A percentile compares a stretch with the other conserved stretches of the same genome.
phyloP scores from a whole-genome alignment of 1,140 invertebrate genomes.

The Lamellibrachia luymesi region DNA sequence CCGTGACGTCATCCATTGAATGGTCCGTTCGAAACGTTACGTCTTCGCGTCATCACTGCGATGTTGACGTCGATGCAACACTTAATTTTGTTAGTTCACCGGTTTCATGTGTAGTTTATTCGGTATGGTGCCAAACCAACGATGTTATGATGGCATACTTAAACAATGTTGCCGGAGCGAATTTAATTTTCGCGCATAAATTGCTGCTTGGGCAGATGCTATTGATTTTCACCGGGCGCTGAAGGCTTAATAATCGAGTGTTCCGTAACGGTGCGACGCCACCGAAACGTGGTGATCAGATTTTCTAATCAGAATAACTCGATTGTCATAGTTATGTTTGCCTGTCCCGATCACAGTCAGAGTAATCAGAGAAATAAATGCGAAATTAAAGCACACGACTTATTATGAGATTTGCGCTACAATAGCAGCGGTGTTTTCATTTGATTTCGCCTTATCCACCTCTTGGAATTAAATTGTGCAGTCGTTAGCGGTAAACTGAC shows the following conservation, averaged over 20 bases:
- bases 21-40: neutral
- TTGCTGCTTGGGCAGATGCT: neutral
- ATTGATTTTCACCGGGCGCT: neutral
- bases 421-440: neutral
- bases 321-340: neutral
- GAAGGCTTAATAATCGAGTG: neutral
- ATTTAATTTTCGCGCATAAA: neutral
- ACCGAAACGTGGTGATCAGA: neutral
- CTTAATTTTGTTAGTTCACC: neutral
- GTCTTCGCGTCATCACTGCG: neutral
- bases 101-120: slow-evolving; percentile 1
- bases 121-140: neutral
- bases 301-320: slow-evolving; percentile 5
- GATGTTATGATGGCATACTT: neutral
- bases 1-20: neutral
- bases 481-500: neutral
- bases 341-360: neutral
- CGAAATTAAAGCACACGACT: neutral
- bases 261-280: neutral
- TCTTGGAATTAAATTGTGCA: neutral
- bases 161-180: neutral
- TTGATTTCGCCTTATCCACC: neutral
- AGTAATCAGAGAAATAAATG: neutral
- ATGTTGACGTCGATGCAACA: neutral
- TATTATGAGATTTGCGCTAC: neutral